phyloP scores from a whole-genome alignment of 2,888 invertebrate genomes.

The Atrina japonica region DNA sequence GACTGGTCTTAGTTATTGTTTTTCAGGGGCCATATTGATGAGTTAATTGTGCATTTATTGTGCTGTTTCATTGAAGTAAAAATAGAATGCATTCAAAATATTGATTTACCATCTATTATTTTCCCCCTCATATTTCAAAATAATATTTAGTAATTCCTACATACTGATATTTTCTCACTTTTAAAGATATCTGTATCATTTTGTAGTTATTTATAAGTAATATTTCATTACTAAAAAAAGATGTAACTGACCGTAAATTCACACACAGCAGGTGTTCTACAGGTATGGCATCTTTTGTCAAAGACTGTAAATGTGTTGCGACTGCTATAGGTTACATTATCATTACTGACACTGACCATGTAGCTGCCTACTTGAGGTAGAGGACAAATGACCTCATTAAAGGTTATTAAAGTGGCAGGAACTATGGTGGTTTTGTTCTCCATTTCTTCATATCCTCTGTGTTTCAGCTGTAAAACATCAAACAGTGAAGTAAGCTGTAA shows the following conservation, averaged over 20 bases:
- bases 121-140: too few relatives aligned
- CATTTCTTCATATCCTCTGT: constrained; percentile 30
- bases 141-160: too few relatives aligned
- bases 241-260: constrained; percentile 46
- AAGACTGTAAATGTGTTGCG: constrained; percentile 47
- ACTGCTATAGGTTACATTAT: constrained; percentile 43
- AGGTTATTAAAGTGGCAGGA: constrained; percentile 50
- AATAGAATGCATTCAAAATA: too few relatives aligned
- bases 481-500: too few relatives aligned
- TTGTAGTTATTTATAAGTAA: too few relatives aligned
- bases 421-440: constrained; percentile 33
- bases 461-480: constrained; percentile 40
- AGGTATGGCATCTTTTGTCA: constrained; percentile 53
- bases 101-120: too few relatives aligned
- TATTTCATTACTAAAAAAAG: not conserved
- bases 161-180: constrained; percentile 3
- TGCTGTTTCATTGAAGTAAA: too few relatives aligned
- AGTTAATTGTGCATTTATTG: too few relatives aligned
- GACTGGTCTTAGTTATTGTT: too few relatives aligned
- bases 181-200: not conserved
- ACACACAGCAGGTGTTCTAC: constrained; percentile 52
- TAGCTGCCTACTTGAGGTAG: constrained; percentile 49
- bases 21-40: too few relatives aligned
- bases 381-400: constrained; percentile 55
- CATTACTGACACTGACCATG: constrained; percentile 51